A percentile compares a stretch with the other conserved stretches of the same genome.
Evolutionary conservation across 2,797 vertebrate species (phyloP).

Genomic region (Pseudotriccus pelzelni): DNA sequence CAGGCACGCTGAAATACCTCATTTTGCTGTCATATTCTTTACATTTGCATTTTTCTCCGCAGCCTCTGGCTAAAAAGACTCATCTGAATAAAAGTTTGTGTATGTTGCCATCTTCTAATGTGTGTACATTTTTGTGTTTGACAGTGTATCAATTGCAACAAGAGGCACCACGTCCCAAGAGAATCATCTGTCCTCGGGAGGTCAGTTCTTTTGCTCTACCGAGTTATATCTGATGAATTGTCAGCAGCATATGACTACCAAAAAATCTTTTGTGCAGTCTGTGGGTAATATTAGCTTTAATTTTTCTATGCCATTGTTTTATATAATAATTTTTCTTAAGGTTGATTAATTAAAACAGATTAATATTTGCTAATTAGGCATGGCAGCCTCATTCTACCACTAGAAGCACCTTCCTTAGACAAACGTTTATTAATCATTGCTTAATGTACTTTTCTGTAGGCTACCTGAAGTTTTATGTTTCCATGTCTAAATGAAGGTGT

Average conservation of each 20-base stretch:
- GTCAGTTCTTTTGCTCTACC: conserved; percentile 78
- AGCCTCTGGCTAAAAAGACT: conserved; percentile 33
- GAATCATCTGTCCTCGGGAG: conserved; percentile 93
- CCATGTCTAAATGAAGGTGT: not conserved
- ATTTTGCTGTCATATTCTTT: not conserved
- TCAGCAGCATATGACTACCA: not conserved
- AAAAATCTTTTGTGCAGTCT: conserved; percentile 10
- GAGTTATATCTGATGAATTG: conserved; percentile 66
- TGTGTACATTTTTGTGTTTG: conserved; percentile 63
- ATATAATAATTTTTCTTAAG: not conserved
- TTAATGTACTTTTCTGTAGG: not conserved
- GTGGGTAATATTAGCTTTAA: not conserved
- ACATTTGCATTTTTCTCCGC: conserved; percentile 45
- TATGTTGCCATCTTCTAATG: conserved; percentile 43
- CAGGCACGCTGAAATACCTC: not conserved
- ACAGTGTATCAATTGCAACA: conserved; percentile 98
- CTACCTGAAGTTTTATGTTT: not conserved
- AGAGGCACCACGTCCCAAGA: conserved; percentile 94
- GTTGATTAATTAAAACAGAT: not conserved
- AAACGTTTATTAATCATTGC: not conserved
- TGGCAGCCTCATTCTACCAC: not conserved
- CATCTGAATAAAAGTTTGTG: conserved; percentile 35
- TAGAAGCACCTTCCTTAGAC: not conserved
- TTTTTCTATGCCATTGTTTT: conserved; percentile 31
- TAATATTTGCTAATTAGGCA: not conserved